Percentiles rank a stretch among this genome's conserved stretches.
Evolutionary conservation across 2,797 vertebrate genomes (phyloP).

Genomic region (Acrossocheilus fasciatus): DNA sequence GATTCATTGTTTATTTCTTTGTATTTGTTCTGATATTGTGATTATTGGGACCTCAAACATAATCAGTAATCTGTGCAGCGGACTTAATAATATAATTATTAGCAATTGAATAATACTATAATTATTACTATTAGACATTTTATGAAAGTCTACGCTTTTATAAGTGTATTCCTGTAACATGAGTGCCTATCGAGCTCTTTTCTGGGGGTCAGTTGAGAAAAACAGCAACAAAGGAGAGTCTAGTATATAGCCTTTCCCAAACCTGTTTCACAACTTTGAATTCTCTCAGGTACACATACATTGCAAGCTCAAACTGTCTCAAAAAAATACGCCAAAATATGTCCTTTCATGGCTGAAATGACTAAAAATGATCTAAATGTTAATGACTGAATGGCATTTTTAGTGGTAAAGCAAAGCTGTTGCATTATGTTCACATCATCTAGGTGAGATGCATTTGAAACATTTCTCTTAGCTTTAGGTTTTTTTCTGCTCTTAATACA

Average conservation of each 20-base stretch:
- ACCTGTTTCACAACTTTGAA: conserved; percentile 39
- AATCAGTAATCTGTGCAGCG: not conserved
- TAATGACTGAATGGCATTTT: not conserved
- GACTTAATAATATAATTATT: not conserved
- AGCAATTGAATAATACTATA: not conserved
- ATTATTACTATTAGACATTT: not conserved
- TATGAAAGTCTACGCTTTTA: not conserved
- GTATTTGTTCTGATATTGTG: not conserved
- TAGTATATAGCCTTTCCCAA: conserved; percentile 4
- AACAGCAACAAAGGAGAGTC: conserved; percentile 8
- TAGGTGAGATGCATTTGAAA: not conserved
- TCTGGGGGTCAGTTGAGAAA: conserved; percentile 20
- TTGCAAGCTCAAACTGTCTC: not conserved
- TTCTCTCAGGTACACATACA: conserved; percentile 12
- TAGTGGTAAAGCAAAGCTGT: not conserved
- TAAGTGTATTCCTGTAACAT: not conserved
- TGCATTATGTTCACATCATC: not conserved
- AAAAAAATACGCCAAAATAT: not conserved
- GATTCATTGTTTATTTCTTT: not conserved
- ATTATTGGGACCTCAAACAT: not conserved
- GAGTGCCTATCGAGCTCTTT: not conserved
- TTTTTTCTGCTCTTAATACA: not conserved
- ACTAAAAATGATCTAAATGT: not conserved
- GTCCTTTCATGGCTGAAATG: not conserved
- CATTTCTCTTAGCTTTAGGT: not conserved